phyloP scores from a whole-genome alignment of 2,888 invertebrate genomes.

The Sphecodes monilicornis region DNA sequence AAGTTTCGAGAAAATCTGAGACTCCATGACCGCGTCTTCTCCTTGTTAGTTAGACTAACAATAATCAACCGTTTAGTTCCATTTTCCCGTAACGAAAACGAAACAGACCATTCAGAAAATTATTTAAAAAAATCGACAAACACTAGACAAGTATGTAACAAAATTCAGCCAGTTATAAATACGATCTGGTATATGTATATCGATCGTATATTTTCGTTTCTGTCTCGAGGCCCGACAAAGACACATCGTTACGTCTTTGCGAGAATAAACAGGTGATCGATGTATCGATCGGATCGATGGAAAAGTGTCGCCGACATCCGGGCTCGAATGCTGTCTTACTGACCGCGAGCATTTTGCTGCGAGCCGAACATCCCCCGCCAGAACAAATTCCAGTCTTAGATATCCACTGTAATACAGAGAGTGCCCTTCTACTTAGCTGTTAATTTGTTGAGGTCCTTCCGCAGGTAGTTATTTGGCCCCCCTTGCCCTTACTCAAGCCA shows the following conservation, averaged over 20 bases:
- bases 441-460: conserved; percentile 66
- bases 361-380: conserved; percentile 73
- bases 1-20: too few relatives aligned
- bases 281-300: conserved; percentile 26
- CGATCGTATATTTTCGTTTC: neutral
- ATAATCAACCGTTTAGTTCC: neutral
- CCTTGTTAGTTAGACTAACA: too few relatives aligned
- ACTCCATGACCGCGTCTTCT: too few relatives aligned
- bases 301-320: conserved; percentile 52
- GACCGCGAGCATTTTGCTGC: conserved; percentile 82
- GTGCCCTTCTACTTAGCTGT: conserved; percentile 70
- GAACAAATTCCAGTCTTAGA: conserved; percentile 69
- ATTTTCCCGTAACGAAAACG: neutral
- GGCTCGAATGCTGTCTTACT: conserved; percentile 66
- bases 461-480: conserved; percentile 72
- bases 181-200: neutral
- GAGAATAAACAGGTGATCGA: neutral
- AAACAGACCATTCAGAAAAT: neutral
- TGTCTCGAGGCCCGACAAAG: neutral
- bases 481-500: conserved; percentile 56
- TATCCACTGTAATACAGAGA: conserved; percentile 69
- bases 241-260: neutral
- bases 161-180: neutral
- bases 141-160: neutral
- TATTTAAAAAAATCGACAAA: neutral